phyloP scores from a whole-genome alignment of 1,140 invertebrate species.

The Lanistes nyassanus region DNA sequence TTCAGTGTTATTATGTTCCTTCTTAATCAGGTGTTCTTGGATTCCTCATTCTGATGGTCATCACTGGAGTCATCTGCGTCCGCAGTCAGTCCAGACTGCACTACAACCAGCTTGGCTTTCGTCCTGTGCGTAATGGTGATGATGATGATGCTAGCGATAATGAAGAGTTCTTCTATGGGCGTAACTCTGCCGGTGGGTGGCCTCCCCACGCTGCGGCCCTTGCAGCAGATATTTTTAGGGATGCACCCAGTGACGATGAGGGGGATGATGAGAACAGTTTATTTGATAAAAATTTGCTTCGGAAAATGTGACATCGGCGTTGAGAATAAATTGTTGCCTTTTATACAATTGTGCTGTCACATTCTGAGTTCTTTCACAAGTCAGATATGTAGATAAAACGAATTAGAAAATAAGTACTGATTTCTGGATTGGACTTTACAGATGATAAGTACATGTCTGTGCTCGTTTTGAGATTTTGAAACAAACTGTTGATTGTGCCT shows the following conservation, averaged over 20 bases:
- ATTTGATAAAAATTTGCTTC: constrained; percentile 13
- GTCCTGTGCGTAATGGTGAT: constrained; percentile 40
- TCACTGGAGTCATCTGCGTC: constrained; percentile 45
- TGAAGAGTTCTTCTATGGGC: background rate
- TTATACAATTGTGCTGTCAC: too few species aligned
- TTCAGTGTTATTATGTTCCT: background rate
- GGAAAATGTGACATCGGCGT: background rate
- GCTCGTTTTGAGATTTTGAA: too few species aligned
- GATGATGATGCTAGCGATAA: constrained; percentile 34
- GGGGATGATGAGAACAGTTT: constrained; percentile 9
- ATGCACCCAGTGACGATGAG: constrained; percentile 21
- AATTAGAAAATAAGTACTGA: too few species aligned
- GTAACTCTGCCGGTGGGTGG: background rate
- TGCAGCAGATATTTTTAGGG: background rate
- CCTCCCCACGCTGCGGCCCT: background rate
- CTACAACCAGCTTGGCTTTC: constrained; percentile 46
- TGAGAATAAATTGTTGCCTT: too few species aligned
- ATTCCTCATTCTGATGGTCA: constrained; percentile 37
- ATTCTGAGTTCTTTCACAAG: too few species aligned
- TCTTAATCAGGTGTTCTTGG: constrained; percentile 35
- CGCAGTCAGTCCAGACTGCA: constrained; percentile 23
- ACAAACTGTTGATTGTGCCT: too few species aligned
- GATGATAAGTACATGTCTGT: too few species aligned
- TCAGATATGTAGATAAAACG: too few species aligned
- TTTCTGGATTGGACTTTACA: too few species aligned